phyloP scores from a whole-genome alignment of 2,888 invertebrate genomes.

The Peribatodes rhomboidaria region DNA sequence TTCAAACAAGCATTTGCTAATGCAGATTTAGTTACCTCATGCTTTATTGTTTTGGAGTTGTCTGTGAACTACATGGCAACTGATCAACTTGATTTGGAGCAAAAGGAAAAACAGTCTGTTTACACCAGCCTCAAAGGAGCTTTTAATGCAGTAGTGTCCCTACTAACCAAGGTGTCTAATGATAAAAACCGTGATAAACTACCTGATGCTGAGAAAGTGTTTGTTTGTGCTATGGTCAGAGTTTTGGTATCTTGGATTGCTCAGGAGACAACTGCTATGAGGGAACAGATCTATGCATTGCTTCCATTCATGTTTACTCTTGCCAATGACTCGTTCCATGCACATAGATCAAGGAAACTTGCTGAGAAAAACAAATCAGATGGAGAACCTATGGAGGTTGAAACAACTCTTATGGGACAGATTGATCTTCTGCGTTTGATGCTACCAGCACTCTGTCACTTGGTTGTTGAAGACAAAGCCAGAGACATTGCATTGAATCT shows the following conservation, averaged over 20 bases:
- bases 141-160: conserved; percentile 92
- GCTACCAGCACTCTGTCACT: conserved; percentile 95
- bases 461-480: conserved; percentile 96
- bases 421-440: conserved; percentile 93
- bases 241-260: conserved; percentile 96
- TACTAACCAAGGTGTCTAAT: conserved; percentile 90
- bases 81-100: conserved; percentile 94
- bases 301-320: conserved; percentile 93
- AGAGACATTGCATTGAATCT: conserved; percentile 92
- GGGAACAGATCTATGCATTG: conserved; percentile 92
- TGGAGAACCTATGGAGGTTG: conserved; percentile 82
- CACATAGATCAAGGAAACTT: conserved; percentile 88
- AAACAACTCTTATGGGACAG: conserved; percentile 82
- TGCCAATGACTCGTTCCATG: conserved; percentile 94
- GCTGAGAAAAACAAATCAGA: conserved; percentile 89
- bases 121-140: conserved; percentile 96
- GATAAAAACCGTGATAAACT: conserved; percentile 91
- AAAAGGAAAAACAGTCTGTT: conserved; percentile 96
- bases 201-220: conserved; percentile 90
- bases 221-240: conserved; percentile 94
- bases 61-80: conserved; percentile 93
- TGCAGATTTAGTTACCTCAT: conserved; percentile 92
- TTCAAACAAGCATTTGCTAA: conserved; percentile 92
- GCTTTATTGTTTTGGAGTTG: conserved; percentile 93
- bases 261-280: conserved; percentile 95